Conservation (phyloP, 2,113 vertebrate species). For the Greenwoodochromis staneri region DNA sequence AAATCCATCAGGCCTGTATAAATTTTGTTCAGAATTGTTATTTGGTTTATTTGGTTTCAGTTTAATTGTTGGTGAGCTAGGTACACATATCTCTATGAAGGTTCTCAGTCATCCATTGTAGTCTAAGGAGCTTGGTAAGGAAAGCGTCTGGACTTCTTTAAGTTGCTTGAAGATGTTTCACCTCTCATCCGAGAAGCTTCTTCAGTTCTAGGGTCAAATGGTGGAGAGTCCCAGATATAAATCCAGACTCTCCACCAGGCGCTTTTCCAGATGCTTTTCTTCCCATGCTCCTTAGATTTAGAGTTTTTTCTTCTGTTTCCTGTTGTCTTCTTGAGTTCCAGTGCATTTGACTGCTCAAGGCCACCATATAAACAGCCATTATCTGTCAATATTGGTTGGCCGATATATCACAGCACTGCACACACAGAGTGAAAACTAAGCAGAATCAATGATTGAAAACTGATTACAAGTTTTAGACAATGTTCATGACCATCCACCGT, state of each 20-base stretch:
- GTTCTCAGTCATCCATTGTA: not conserved
- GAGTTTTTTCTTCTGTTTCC: not conserved
- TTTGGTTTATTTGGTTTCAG: too few relatives aligned
- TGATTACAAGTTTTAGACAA: not conserved
- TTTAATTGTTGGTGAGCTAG: too few relatives aligned
- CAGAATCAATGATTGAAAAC: not conserved
- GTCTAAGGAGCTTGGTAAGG: not conserved
- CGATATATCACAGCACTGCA: not conserved
- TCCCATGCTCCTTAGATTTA: not conserved
- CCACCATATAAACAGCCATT: not conserved
- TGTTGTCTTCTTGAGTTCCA: not conserved
- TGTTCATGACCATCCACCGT: not conserved
- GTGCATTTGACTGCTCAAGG: not conserved
- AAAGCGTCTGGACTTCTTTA: not conserved
- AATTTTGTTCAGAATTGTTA: too few relatives aligned
- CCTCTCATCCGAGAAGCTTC: not conserved
- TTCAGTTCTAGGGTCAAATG: not conserved
- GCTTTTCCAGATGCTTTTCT: not conserved
- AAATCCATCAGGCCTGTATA: too few relatives aligned
- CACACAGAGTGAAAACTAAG: not conserved
- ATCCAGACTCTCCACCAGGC: not conserved
- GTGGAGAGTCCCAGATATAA: not conserved
- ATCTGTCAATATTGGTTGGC: not conserved
- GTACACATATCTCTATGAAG: too few relatives aligned
- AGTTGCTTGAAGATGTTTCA: not conserved